Conservation (phyloP, 30 jellyfish, hydroid and myxozoan genomes). For the Aurelia aurita region DNA sequence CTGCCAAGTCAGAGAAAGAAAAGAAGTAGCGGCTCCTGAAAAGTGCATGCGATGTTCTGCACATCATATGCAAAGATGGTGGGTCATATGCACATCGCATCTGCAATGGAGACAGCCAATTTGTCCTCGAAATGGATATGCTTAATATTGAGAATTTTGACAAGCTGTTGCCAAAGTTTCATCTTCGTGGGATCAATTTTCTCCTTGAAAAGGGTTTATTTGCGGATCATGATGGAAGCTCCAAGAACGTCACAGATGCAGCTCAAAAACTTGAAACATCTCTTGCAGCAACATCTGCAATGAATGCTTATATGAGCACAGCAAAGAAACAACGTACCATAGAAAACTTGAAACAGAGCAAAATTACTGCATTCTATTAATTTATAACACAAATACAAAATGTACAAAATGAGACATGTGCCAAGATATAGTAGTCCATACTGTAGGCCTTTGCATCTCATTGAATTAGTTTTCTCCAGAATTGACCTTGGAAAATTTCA, state of each 20-base stretch:
- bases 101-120: conserved; percentile 34
- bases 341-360: conserved; percentile 32
- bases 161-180: conserved; percentile 55
- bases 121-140: conserved; percentile 30
- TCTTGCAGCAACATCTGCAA: conserved; percentile 47
- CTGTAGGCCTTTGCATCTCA: too few relatives aligned
- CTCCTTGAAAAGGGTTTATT: conserved; percentile 34
- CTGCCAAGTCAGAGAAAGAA: conserved; percentile 25
- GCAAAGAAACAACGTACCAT: conserved; percentile 28
- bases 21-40: conserved; percentile 44
- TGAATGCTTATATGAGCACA: conserved; percentile 19
- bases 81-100: conserved; percentile 50
- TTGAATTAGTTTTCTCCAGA: too few relatives aligned
- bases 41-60: conserved; percentile 52
- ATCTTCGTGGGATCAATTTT: conserved; percentile 48
- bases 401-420: too few relatives aligned
- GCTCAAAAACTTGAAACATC: conserved; percentile 18
- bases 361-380: conserved; percentile 13
- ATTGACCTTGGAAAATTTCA: too few relatives aligned
- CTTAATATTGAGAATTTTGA: conserved; percentile 26
- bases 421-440: too few relatives aligned
- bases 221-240: conserved; percentile 55
- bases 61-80: conserved; percentile 40
- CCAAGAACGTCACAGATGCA: conserved; percentile 43
- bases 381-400: too few relatives aligned